Percentiles rank a stretch among this genome's conserved stretches.
phyloP scores from a whole-genome alignment of 2,888 invertebrate genomes.

The Himalopsyche anomala region DNA sequence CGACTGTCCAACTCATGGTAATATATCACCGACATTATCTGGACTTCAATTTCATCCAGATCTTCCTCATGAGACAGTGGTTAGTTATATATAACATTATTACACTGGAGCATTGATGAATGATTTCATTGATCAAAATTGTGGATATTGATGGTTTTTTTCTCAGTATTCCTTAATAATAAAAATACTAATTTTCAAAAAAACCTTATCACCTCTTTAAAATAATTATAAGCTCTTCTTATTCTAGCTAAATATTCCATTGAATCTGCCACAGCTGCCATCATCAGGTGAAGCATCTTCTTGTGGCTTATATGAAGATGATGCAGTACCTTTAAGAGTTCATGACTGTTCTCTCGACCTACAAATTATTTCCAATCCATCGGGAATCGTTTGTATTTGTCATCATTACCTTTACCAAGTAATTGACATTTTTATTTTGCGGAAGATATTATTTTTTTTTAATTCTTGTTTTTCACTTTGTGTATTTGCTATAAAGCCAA shows the following conservation, averaged over 20 bases:
- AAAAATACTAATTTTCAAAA: constrained; percentile 17
- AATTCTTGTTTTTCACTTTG: background rate
- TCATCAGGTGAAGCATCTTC: constrained; percentile 74
- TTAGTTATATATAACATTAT: constrained; percentile 71
- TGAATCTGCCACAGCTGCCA: constrained; percentile 85
- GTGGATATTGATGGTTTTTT: no score
- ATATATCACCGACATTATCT: constrained; percentile 84
- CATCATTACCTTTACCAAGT: constrained; percentile 91
- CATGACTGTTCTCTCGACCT: constrained; percentile 90
- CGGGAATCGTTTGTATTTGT: constrained; percentile 86
- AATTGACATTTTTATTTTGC: constrained; percentile 56
- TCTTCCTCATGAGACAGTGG: constrained; percentile 91
- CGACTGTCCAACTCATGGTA: constrained; percentile 76
- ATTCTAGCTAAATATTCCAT: constrained; percentile 87
- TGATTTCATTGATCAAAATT: no score
- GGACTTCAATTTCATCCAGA: constrained; percentile 92
- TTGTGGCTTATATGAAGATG: constrained; percentile 87
- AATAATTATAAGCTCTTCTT: constrained; percentile 46
- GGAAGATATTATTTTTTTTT: background rate
- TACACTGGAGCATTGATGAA: background rate
- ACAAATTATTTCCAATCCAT: constrained; percentile 84
- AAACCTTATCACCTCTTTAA: background rate
- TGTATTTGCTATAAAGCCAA: constrained; percentile 72
- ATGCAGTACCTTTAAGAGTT: constrained; percentile 86
- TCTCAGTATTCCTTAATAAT: no score